A percentile compares a stretch with the other conserved stretches of the same genome.
Conservation (phyloP, 2,113 vertebrate species). For the Chamaetylas fuelleborni region DNA sequence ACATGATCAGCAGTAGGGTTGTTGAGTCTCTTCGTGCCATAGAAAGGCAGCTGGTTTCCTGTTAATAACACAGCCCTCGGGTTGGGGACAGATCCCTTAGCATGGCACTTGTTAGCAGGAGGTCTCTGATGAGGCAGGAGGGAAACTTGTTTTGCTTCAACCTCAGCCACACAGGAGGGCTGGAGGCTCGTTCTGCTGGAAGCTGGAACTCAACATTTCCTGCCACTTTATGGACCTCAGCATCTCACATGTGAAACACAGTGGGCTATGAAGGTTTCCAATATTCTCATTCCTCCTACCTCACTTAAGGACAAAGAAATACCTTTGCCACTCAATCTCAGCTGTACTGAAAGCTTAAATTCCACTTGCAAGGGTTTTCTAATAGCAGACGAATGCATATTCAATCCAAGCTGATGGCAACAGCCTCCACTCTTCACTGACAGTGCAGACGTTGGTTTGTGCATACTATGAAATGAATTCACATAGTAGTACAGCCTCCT, state of each 20-base stretch:
- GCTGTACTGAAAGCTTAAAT: neutral
- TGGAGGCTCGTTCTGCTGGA: neutral
- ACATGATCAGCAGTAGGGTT: accelerated
- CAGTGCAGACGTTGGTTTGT: neutral
- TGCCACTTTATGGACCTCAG: neutral
- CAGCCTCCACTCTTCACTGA: neutral
- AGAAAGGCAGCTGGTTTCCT: neutral
- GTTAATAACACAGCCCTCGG: accelerated
- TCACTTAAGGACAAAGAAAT: neutral
- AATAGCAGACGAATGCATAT: neutral
- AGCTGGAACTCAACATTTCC: neutral
- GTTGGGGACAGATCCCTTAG: neutral
- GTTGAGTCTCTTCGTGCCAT: neutral
- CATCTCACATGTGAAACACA: neutral
- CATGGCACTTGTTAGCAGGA: neutral
- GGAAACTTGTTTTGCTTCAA: neutral
- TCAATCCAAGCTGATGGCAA: neutral
- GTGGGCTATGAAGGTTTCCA: neutral
- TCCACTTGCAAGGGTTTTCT: neutral
- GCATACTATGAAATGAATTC: neutral
- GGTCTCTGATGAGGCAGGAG: neutral
- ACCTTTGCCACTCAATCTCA: neutral
- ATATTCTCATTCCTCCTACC: neutral
- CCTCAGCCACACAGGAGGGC: neutral
- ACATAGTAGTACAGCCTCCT: neutral